Percentiles rank a stretch among this genome's conserved stretches.
These are phyloP conservation scores for Halichoerus grypus DNA, from an alignment of 2,113 vertebrate genomes.

Conservation along the genomic window DNA sequence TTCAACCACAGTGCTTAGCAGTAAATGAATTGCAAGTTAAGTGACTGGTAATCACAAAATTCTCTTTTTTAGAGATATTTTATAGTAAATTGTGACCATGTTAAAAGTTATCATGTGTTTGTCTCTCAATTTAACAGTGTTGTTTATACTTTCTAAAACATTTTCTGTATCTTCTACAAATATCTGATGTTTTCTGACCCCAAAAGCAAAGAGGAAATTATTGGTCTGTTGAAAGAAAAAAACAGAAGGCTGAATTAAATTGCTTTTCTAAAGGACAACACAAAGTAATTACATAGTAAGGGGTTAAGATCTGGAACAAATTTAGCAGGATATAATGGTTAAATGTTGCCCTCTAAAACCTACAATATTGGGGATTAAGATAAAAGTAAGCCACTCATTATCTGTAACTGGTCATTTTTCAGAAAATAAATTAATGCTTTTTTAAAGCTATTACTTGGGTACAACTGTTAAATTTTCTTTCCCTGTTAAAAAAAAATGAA, in stretches of 20 bases:
- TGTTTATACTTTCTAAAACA: constrained; percentile 55
- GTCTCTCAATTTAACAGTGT: constrained; percentile 3
- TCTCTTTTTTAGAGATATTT: background rate
- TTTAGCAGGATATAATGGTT: constrained; percentile 68
- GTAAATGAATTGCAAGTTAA: constrained; percentile 42
- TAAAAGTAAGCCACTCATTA: constrained; percentile 78
- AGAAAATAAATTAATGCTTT: constrained; percentile 66
- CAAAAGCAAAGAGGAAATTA: constrained; percentile 80
- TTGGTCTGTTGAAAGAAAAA: constrained; percentile 71
- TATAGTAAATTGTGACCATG: constrained; percentile 12
- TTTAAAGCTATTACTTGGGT: constrained; percentile 59
- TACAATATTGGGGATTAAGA: constrained; percentile 79
- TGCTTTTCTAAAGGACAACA: constrained; percentile 76
- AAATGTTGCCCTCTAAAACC: constrained; percentile 60
- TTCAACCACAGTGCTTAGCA: background rate
- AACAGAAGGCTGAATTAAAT: constrained; percentile 69
- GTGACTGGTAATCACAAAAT: constrained; percentile 15
- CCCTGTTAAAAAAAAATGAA: background rate
- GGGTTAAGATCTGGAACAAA: constrained; percentile 79
- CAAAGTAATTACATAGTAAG: constrained; percentile 79
- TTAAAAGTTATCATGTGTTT: constrained; percentile 35
- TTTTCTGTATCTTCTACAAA: constrained; percentile 65
- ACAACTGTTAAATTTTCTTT: constrained; percentile 68
- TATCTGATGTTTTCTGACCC: constrained; percentile 61
- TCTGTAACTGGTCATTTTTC: constrained; percentile 81